phyloP scores from a whole-genome alignment of 2,888 invertebrate genomes.

The Enchytraeus crypticus region DNA sequence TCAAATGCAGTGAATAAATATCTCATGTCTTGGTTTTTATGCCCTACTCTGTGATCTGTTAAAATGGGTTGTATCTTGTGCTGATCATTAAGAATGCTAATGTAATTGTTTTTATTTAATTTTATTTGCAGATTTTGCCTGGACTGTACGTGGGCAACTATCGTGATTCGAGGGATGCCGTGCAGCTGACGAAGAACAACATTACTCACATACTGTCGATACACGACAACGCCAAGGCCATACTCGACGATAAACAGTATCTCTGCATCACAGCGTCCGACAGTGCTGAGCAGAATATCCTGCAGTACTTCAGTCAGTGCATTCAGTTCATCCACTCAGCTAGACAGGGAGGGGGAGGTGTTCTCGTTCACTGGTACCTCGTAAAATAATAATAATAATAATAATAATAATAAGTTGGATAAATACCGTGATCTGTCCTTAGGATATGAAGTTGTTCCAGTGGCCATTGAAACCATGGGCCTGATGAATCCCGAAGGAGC shows the following conservation, averaged over 20 bases:
- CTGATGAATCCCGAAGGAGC: too few relatives aligned
- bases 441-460: too few relatives aligned
- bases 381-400: too few relatives aligned
- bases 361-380: constrained; percentile 80
- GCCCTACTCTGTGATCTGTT: too few relatives aligned
- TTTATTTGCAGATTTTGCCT: neutral
- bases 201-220: neutral
- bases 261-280: constrained; percentile 92
- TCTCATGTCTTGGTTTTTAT: too few relatives aligned
- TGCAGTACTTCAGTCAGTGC: constrained; percentile 82
- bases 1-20: too few relatives aligned
- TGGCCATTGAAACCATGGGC: too few relatives aligned
- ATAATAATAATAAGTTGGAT: too few relatives aligned
- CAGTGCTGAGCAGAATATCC: constrained; percentile 83
- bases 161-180: neutral
- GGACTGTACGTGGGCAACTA: neutral
- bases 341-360: constrained; percentile 75
- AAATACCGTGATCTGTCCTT: too few relatives aligned
- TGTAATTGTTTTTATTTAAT: too few relatives aligned
- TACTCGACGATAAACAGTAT: constrained; percentile 93
- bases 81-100: too few relatives aligned
- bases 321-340: constrained; percentile 95
- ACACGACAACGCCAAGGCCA: neutral
- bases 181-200: neutral
- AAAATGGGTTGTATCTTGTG: too few relatives aligned